These are phyloP conservation scores for Gymnarchus niloticus DNA, from an alignment of 2,113 vertebrate species.

Conservation along the genomic window DNA sequence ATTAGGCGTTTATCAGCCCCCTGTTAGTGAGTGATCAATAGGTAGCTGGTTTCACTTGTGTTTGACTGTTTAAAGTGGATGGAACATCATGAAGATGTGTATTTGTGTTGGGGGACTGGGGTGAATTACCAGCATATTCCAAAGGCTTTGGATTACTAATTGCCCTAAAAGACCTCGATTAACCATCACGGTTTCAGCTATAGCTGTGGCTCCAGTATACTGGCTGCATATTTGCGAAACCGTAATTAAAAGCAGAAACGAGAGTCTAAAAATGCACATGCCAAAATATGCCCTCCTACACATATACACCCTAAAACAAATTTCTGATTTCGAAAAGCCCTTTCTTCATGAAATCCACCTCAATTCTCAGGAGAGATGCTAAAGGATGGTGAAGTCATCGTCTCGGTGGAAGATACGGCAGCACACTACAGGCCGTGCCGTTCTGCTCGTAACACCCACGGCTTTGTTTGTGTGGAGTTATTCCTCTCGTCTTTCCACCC, in stretches of 20 bases:
- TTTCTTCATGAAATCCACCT: no score
- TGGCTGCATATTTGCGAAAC: background rate
- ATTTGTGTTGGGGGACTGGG: constrained; percentile 25
- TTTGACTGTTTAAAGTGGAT: constrained; percentile 29
- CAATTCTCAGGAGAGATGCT: background rate
- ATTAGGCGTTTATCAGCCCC: constrained; percentile 39
- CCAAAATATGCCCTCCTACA: background rate
- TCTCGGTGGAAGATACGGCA: no score
- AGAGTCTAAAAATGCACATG: background rate
- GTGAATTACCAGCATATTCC: constrained; percentile 22
- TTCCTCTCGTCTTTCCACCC: background rate
- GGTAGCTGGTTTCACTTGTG: constrained; percentile 21
- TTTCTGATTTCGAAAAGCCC: background rate
- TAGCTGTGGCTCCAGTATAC: background rate
- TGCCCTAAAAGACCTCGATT: background rate
- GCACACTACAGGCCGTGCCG: no score
- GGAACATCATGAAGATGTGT: constrained; percentile 39
- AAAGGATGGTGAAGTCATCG: no score
- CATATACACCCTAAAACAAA: background rate
- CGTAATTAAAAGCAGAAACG: background rate
- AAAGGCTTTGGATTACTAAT: no score
- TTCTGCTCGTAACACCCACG: no score
- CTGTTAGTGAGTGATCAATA: constrained; percentile 44
- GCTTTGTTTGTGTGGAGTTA: no score
- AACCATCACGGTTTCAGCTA: background rate